Percentiles rank a stretch among this genome's conserved stretches.
phyloP scores from a whole-genome alignment of 2,113 vertebrate species.

The Casuarius casuarius region DNA sequence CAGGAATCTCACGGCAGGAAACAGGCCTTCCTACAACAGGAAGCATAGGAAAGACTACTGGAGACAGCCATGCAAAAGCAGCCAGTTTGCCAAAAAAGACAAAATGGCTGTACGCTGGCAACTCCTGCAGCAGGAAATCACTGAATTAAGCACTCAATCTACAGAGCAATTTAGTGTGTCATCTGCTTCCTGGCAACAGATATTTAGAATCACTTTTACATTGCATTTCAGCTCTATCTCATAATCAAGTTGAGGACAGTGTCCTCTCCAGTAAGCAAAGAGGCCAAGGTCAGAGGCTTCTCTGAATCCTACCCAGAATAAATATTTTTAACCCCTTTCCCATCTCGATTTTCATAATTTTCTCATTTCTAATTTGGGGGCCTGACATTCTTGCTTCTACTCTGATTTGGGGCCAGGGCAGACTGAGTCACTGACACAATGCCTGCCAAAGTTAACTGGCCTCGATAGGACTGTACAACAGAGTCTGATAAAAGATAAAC shows the following conservation, averaged over 20 bases:
- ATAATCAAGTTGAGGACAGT: conserved; percentile 53
- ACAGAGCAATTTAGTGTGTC: conserved; percentile 83
- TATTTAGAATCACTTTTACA: conserved; percentile 78
- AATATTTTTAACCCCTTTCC: conserved; percentile 56
- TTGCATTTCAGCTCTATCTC: conserved; percentile 72
- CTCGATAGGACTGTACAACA: neutral
- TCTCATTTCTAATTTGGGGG: conserved; percentile 59
- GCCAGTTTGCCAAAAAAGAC: conserved; percentile 80
- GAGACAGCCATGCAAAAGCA: conserved; percentile 79
- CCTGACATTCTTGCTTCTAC: conserved; percentile 20
- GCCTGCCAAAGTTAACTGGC: neutral
- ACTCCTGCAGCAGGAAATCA: conserved; percentile 78
- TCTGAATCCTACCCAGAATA: conserved; percentile 52
- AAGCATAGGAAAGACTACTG: conserved; percentile 80
- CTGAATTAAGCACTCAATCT: conserved; percentile 83
- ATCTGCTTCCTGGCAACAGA: conserved; percentile 84
- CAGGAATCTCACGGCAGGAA: conserved; percentile 80
- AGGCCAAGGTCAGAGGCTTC: conserved; percentile 70
- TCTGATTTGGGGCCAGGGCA: conserved; percentile 58
- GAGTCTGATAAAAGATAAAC: neutral
- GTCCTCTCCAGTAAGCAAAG: conserved; percentile 58
- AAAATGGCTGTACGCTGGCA: conserved; percentile 79
- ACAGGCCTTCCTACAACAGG: conserved; percentile 85
- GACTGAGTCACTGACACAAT: conserved; percentile 33
- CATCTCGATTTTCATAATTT: conserved; percentile 42